Evolutionary conservation across 2,797 vertebrate genomes (phyloP).

Genomic region (Microhierax caerulescens): DNA sequence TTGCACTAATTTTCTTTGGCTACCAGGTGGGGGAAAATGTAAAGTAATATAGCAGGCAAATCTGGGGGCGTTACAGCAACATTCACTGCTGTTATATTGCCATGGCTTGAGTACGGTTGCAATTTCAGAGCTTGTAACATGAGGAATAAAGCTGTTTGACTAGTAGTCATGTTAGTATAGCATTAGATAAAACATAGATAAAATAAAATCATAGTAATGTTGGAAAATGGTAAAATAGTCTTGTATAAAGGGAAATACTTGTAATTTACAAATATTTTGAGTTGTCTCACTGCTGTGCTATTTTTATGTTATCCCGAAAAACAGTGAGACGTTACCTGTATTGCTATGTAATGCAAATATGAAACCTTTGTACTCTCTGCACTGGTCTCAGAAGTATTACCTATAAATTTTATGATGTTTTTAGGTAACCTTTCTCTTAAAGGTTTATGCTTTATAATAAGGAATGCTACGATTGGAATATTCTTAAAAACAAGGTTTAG

Average conservation of each 20-base stretch:
- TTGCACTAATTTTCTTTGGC: neutral
- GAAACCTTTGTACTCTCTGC: slow-evolving; percentile 32
- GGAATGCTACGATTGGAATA: neutral
- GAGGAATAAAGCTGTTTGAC: neutral
- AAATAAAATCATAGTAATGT: neutral
- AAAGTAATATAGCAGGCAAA: neutral
- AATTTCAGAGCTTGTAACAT: neutral
- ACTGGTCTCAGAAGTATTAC: neutral
- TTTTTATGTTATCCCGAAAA: slow-evolving; percentile 61
- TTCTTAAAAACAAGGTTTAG: neutral
- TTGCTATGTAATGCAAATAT: slow-evolving; percentile 51
- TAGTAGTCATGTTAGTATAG: neutral
- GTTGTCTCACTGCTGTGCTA: neutral
- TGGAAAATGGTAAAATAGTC: neutral
- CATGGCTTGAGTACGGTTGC: neutral
- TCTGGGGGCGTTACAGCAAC: neutral
- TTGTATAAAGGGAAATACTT: neutral
- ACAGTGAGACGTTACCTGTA: slow-evolving; percentile 24
- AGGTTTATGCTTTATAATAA: neutral
- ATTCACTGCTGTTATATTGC: neutral
- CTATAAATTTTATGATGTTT: neutral
- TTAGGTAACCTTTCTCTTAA: neutral
- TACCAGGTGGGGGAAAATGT: neutral
- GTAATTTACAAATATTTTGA: neutral
- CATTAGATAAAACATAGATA: neutral